Evolutionary conservation across 1,140 invertebrate genomes (phyloP).

Genomic region (Drosophila micromelanica): DNA sequence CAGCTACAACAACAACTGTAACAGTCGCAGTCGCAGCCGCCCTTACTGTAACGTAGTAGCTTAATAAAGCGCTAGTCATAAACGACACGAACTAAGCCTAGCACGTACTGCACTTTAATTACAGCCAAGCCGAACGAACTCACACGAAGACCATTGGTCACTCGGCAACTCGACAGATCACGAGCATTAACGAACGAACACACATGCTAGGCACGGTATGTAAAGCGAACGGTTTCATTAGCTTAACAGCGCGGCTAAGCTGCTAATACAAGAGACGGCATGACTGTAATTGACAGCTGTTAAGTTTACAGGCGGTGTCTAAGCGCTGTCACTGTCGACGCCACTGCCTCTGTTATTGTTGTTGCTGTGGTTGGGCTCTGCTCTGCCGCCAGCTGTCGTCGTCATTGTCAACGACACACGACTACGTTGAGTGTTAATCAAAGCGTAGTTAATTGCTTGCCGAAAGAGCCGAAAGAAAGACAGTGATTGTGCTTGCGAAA

Average conservation of each 20-base stretch:
- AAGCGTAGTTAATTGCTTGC: slow-evolving; percentile 81
- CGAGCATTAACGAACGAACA: slow-evolving; percentile 1
- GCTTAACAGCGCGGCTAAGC: slow-evolving; percentile 64
- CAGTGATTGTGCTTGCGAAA: slow-evolving; percentile 58
- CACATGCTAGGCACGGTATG: slow-evolving; percentile 2
- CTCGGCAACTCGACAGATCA: slow-evolving; percentile 12
- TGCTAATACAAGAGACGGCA: slow-evolving; percentile 8
- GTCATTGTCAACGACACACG: slow-evolving; percentile 66
- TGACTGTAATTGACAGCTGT: slow-evolving; percentile 74
- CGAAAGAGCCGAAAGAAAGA: slow-evolving; percentile 67
- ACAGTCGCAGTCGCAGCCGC: not conserved
- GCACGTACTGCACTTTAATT: slow-evolving; percentile 72
- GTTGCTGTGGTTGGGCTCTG: not conserved
- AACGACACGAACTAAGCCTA: slow-evolving; percentile 50
- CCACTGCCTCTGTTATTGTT: not conserved
- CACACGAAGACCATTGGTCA: slow-evolving; percentile 18
- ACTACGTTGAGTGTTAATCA: slow-evolving; percentile 73
- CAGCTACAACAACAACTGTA: slow-evolving; percentile 5
- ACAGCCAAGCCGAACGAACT: slow-evolving; percentile 32
- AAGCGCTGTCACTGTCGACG: slow-evolving; percentile 24
- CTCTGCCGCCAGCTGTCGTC: slow-evolving; percentile 62
- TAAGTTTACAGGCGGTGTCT: slow-evolving; percentile 65
- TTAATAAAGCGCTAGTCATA: slow-evolving; percentile 58
- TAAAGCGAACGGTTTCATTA: slow-evolving; percentile 45
- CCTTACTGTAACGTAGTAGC: slow-evolving; percentile 10